Percentiles rank a stretch among this genome's conserved stretches.
Conservation (phyloP, 2,113 vertebrate genomes). For the Corythaeola cristata region DNA sequence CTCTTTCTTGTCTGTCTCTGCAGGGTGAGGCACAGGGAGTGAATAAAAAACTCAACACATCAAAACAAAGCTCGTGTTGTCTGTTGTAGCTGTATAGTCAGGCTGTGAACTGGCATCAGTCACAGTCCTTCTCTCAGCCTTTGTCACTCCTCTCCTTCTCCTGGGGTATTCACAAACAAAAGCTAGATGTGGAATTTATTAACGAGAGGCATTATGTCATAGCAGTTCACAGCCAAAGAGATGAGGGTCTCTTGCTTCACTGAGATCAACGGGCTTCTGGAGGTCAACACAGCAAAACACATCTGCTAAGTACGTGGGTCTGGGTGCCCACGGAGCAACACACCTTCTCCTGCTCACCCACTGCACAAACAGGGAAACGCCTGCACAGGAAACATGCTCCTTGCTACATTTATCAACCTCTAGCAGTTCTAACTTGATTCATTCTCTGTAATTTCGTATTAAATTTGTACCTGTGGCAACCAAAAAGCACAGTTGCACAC, state of each 20-base stretch:
- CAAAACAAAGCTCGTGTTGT: not conserved
- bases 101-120: not conserved
- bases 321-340: not conserved
- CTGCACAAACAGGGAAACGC: not conserved
- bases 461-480: not conserved
- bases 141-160: not conserved
- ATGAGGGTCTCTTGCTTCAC: not conserved
- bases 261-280: not conserved
- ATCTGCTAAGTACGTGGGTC: accelerated
- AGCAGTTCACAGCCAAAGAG: not conserved
- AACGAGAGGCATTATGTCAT: not conserved
- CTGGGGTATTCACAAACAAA: not conserved
- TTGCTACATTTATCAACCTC: not conserved
- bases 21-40: not conserved
- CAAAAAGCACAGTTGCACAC: not conserved
- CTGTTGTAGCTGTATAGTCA: not conserved
- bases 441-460: not conserved
- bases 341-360: not conserved
- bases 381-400: not conserved
- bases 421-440: not conserved
- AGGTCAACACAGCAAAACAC: not conserved
- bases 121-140: not conserved
- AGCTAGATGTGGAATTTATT: not conserved
- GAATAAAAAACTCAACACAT: not conserved
- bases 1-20: not conserved